Conservation (phyloP, 2,888 invertebrate species). For the Furcula furcula region DNA sequence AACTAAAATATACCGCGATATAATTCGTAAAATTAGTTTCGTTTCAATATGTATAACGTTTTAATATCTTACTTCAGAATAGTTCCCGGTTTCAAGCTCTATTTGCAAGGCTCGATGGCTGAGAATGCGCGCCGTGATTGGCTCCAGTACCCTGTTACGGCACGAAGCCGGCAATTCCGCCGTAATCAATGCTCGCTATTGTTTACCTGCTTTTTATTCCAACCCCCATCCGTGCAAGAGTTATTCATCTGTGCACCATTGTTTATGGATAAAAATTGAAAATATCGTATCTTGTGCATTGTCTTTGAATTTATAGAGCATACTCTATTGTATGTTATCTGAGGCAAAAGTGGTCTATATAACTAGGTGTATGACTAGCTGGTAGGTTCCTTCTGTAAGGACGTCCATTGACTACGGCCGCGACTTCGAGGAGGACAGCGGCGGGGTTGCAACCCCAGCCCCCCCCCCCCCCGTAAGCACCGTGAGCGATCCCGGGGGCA, state of each 20-base stretch:
- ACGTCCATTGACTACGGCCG: too few species aligned
- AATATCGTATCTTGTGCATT: background rate
- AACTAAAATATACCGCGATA: too few species aligned
- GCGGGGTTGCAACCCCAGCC: too few species aligned
- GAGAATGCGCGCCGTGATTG: constrained; percentile 47
- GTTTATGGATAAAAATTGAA: constrained; percentile 11
- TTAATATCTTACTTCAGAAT: constrained; percentile 16
- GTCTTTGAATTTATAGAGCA: background rate
- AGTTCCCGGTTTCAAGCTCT: constrained; percentile 20
- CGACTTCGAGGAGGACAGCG: too few species aligned
- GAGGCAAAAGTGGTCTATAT: too few species aligned
- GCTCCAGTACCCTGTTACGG: constrained; percentile 40
- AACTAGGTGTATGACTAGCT: too few species aligned
- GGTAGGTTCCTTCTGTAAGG: too few species aligned
- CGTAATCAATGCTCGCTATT: constrained; percentile 49
- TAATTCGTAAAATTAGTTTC: background rate
- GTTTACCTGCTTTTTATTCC: constrained; percentile 39
- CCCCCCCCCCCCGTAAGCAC: too few species aligned
- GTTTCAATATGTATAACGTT: constrained; percentile 10
- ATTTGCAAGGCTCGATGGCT: constrained; percentile 44
- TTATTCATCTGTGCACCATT: constrained; percentile 11
- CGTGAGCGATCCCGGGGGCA: too few species aligned
- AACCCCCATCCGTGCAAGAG: constrained; percentile 16
- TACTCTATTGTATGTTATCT: too few species aligned
- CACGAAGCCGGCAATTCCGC: constrained; percentile 41